phyloP scores from a whole-genome alignment of 2,797 vertebrate genomes.

The Myotis findleyi region DNA sequence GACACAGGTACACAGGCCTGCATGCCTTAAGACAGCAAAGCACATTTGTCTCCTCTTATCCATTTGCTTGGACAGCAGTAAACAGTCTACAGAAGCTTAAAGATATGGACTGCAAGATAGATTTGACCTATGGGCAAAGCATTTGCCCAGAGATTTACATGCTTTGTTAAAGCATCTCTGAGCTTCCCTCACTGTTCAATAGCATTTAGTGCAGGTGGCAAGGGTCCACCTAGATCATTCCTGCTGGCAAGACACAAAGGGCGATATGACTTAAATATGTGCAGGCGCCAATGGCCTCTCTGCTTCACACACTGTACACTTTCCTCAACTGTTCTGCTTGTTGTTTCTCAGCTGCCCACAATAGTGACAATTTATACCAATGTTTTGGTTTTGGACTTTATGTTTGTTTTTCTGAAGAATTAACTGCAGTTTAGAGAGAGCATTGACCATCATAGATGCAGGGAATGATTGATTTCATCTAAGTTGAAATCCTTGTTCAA shows the following conservation, averaged over 20 bases:
- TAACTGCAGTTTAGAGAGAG: background rate
- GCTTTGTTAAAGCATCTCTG: constrained; percentile 9
- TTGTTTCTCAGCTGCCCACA: background rate
- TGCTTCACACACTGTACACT: background rate
- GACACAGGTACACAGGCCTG: no score
- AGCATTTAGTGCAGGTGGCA: background rate
- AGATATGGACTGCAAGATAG: background rate
- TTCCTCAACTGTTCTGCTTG: background rate
- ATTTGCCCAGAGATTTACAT: background rate
- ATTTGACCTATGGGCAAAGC: constrained; percentile 25
- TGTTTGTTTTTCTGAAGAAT: background rate
- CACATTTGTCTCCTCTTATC: background rate
- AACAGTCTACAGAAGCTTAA: background rate
- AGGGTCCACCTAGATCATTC: background rate
- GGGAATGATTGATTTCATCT: background rate
- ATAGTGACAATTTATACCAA: background rate
- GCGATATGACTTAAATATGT: background rate
- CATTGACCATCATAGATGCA: background rate
- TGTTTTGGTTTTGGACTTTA: background rate
- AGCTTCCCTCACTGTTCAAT: background rate
- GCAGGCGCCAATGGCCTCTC: background rate
- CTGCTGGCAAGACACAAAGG: background rate
- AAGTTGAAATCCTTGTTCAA: background rate
- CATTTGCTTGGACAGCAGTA: background rate
- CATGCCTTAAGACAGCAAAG: background rate